These are phyloP conservation scores for Microctonus aethiopoides DNA, from an alignment of 2,888 invertebrate genomes.

Conservation along the genomic window DNA sequence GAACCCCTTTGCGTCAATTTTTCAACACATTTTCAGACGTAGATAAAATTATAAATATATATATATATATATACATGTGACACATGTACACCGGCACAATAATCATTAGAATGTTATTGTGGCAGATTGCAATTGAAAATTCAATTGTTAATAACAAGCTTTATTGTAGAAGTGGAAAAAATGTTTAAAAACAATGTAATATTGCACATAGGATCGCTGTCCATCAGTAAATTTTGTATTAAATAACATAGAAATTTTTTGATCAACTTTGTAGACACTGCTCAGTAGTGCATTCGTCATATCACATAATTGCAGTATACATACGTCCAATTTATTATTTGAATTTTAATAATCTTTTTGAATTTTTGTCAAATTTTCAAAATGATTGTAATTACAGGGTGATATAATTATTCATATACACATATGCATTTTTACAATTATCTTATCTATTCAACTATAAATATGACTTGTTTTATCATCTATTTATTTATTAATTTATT, in stretches of 20 bases:
- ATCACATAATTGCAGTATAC: not conserved
- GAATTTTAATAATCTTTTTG: not conserved
- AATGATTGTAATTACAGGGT: constrained; percentile 16
- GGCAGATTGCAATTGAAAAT: constrained; percentile 7
- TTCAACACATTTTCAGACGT: constrained; percentile 49
- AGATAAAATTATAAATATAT: constrained; percentile 12
- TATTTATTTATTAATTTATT: not conserved
- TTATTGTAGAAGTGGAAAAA: not conserved
- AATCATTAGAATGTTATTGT: constrained; percentile 6
- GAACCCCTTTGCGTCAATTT: constrained; percentile 59
- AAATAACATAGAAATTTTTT: constrained; percentile 11
- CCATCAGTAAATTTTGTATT: not conserved
- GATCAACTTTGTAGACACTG: constrained; percentile 10
- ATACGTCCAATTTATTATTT: constrained; percentile 12
- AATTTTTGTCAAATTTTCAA: not conserved
- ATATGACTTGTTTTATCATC: not conserved
- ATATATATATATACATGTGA: not conserved
- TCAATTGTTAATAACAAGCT: constrained; percentile 9
- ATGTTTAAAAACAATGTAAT: constrained; percentile 10
- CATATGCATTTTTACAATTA: not conserved
- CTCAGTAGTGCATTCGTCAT: not conserved
- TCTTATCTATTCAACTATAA: not conserved
- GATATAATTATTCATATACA: constrained; percentile 6
- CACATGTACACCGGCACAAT: constrained; percentile 19
- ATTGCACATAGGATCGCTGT: not conserved